phyloP scores from a whole-genome alignment of 2,797 vertebrate genomes.

The Bryconaethiops microstoma region DNA sequence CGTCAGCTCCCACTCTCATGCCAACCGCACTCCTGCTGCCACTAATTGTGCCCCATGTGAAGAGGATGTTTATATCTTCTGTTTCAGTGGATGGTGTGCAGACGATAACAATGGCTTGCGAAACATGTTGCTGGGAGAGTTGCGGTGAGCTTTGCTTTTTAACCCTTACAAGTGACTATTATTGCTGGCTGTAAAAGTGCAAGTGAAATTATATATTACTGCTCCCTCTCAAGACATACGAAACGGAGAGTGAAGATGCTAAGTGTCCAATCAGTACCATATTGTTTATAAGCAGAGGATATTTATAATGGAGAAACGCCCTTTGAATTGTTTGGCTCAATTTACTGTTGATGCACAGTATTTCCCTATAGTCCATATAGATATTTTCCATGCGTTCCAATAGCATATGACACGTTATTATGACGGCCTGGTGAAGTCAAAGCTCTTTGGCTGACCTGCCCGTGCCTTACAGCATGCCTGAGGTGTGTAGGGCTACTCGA shows the following conservation, averaged over 20 bases:
- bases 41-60: slow-evolving; percentile 52
- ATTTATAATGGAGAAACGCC: no score
- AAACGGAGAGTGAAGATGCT: no score
- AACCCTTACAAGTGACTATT: background rate
- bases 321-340: no score
- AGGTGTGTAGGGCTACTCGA: slow-evolving; percentile 15
- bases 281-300: no score
- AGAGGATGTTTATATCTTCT: slow-evolving; percentile 46
- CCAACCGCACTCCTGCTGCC: slow-evolving; percentile 49
- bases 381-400: slow-evolving; percentile 9
- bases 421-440: background rate
- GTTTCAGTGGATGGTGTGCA: slow-evolving; percentile 36
- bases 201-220: background rate
- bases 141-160: background rate
- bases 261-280: no score
- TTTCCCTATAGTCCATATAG: background rate
- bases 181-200: background rate
- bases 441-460: slow-evolving; percentile 12
- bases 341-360: background rate
- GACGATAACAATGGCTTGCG: slow-evolving; percentile 38
- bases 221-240: no score
- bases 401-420: slow-evolving; percentile 18
- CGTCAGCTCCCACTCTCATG: slow-evolving; percentile 43
- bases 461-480: slow-evolving; percentile 33
- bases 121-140: slow-evolving; percentile 27